Conservation (phyloP, 2,888 invertebrate species). For the Drosophila neotestacea region DNA sequence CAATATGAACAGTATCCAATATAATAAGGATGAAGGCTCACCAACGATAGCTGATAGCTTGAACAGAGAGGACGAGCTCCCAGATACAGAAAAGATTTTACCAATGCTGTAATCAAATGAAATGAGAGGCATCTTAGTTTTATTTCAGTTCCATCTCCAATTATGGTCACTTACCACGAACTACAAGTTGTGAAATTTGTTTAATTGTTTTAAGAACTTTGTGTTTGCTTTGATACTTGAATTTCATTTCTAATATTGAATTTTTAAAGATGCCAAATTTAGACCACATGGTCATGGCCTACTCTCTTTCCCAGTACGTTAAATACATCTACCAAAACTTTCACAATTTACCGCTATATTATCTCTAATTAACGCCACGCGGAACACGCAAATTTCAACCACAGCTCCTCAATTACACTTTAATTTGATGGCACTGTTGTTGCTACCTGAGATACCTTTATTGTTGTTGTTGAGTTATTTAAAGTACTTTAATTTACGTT, state of each 20-base stretch:
- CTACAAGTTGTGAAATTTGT: slow-evolving; percentile 22
- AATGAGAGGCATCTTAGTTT: neutral
- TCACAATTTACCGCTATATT: neutral
- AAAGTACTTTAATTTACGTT: slow-evolving; percentile 40
- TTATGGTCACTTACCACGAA: slow-evolving; percentile 45
- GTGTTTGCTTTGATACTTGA: slow-evolving; percentile 68
- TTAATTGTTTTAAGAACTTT: slow-evolving; percentile 51
- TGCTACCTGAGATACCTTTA: slow-evolving; percentile 8
- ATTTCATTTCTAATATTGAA: slow-evolving; percentile 60
- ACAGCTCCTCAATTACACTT: slow-evolving; percentile 54
- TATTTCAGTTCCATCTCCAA: neutral
- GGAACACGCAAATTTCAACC: slow-evolving; percentile 40
- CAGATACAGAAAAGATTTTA: slow-evolving; percentile 48
- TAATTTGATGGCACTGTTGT: slow-evolving; percentile 14
- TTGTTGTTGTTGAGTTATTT: slow-evolving; percentile 37
- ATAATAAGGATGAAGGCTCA: slow-evolving; percentile 33
- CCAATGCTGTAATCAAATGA: slow-evolving; percentile 30
- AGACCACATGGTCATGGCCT: slow-evolving; percentile 18
- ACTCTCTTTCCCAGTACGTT: neutral
- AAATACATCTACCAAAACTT: neutral
- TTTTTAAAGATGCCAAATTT: slow-evolving; percentile 23
- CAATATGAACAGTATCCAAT: slow-evolving; percentile 26
- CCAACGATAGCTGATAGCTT: slow-evolving; percentile 38
- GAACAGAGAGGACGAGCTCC: slow-evolving; percentile 45
- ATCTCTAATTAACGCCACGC: slow-evolving; percentile 52